These are phyloP conservation scores for Rhimphoctona megacephalus DNA, from an alignment of 2,888 invertebrate genomes.

Conservation along the genomic window DNA sequence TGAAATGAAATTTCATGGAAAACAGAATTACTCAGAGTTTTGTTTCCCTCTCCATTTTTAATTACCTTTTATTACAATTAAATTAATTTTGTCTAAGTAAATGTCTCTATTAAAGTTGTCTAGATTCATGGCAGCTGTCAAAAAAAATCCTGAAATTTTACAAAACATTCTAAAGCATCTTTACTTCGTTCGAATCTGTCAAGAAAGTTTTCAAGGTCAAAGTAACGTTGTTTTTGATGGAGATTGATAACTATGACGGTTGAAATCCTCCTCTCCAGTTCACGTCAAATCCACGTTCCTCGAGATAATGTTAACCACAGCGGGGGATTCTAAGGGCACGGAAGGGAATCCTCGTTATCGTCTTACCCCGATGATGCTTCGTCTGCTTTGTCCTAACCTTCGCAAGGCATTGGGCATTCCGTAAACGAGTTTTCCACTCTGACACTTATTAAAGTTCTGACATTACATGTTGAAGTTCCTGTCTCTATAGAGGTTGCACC, in stretches of 20 bases:
- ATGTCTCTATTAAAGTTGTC: no score
- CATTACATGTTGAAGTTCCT: not conserved
- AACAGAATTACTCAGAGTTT: not conserved
- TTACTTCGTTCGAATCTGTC: not conserved
- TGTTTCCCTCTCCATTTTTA: not conserved
- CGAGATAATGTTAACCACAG: not conserved
- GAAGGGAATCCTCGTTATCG: constrained; percentile 2
- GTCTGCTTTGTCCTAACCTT: constrained; percentile 6
- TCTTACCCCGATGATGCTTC: not conserved
- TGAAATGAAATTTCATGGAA: not conserved
- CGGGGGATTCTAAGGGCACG: not conserved
- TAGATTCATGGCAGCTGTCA: not conserved
- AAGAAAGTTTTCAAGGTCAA: not conserved
- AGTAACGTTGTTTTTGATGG: not conserved
- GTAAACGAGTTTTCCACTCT: not conserved
- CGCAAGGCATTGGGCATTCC: constrained; percentile 6
- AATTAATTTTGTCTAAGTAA: no score
- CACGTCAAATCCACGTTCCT: not conserved
- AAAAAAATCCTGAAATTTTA: not conserved
- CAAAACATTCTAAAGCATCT: not conserved
- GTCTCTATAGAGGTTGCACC: not conserved
- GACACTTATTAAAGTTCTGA: constrained; percentile 18
- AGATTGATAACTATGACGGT: not conserved
- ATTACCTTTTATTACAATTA: not conserved
- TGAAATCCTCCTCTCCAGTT: not conserved